These are phyloP conservation scores for Neolamprologus tretocephalus DNA, from an alignment of 2,113 vertebrate species.

Conservation along the genomic window DNA sequence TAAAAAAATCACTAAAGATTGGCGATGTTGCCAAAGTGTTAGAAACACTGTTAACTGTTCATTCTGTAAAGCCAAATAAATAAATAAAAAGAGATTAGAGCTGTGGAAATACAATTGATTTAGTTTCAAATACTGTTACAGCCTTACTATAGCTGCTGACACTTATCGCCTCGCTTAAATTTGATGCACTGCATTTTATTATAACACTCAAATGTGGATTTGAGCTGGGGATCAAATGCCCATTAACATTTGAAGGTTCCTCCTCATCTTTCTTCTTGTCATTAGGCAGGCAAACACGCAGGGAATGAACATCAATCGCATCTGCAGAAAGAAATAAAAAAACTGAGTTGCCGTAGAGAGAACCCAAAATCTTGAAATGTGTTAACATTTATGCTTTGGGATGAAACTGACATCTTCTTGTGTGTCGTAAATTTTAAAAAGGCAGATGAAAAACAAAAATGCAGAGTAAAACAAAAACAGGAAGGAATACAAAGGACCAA, in stretches of 20 bases:
- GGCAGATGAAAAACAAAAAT: background rate
- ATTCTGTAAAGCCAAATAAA: background rate
- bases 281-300: background rate
- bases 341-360: background rate
- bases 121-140: background rate
- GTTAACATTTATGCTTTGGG: background rate
- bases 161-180: background rate
- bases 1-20: background rate
- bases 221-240: background rate
- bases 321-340: background rate
- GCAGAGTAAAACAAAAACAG: background rate
- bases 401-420: background rate
- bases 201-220: background rate
- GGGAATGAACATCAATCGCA: background rate
- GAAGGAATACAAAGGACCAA: background rate
- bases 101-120: background rate
- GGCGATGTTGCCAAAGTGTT: background rate
- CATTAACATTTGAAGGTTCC: background rate
- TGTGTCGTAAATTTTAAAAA: fast-evolving
- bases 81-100: background rate
- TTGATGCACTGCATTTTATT: background rate
- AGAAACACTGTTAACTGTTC: background rate
- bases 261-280: background rate
- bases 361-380: background rate
- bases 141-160: background rate